Evolutionary conservation across 2,797 vertebrate species (phyloP).

Genomic region (Tolypeutes matacus): DNA sequence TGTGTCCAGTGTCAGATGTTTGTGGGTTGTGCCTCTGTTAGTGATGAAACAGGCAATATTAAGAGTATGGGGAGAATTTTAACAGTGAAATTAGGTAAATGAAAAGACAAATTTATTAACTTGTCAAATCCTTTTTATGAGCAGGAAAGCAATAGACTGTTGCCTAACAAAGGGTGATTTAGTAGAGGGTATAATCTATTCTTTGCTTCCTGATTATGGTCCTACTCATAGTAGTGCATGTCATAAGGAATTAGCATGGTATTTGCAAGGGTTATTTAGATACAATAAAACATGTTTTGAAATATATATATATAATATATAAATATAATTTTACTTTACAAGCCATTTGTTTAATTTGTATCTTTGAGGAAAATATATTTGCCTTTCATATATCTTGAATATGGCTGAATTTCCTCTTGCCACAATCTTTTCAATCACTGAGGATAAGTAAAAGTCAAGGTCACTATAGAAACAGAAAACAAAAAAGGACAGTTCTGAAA

Average conservation of each 20-base stretch:
- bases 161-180: not conserved
- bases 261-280: not conserved
- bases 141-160: not conserved
- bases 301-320: not conserved
- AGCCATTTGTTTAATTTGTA: not conserved
- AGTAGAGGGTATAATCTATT: not conserved
- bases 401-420: not conserved
- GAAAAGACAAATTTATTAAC: conserved; percentile 27
- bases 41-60: not conserved
- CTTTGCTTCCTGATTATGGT: not conserved
- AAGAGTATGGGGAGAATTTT: not conserved
- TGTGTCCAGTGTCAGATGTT: not conserved
- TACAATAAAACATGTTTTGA: no score
- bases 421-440: not conserved
- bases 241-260: not conserved
- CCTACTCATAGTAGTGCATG: not conserved
- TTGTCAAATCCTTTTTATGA: not conserved
- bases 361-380: not conserved
- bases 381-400: not conserved
- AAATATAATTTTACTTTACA: not conserved
- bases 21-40: not conserved
- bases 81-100: not conserved
- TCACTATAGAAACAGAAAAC: not conserved
- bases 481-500: not conserved
- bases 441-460: no score